Evolutionary conservation across 2,113 vertebrate species (phyloP), one percentile per base, ranked within the genome.

Genomic region (Henicopernis longicauda): DNA sequence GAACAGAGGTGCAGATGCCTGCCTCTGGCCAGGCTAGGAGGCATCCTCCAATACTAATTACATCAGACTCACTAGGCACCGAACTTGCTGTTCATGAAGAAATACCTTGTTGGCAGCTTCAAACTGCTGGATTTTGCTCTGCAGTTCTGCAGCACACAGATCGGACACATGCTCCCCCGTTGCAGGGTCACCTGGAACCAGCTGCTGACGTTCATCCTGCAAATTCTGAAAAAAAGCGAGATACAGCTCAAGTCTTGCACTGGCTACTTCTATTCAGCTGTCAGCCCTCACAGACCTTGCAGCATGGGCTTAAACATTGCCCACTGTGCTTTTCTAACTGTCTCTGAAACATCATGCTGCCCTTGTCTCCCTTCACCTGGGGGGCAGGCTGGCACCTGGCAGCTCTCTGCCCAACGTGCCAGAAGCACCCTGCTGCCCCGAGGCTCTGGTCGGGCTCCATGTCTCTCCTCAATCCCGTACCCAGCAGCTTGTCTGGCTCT

Each of bases 101-200:
- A 76, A 70, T 98, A 99, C 99, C 99, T 99, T 98, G 97, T 98
- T 99, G 96, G 97, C 97, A 92, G 96, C 86, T 90, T 99, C 98
- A 16, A 96, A 98, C 47, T 98, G 98, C 89, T 98, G 98, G 97
- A 99, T 96, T 97, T 98, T 99, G 72, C 97, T 96, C 97, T 99
- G 98, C 62, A 98, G 97, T 95, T 99, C 98, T 63, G 98, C 97
- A 91, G 98, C 91, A 89, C 95, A 80, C 79, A 98, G 97, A 80
- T 98, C 88, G 0, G 96, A 93, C 13, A 98, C 86, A 52, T 98
- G 98, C 65, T 98, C 98, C 22, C 94, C 97, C 0, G 91, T 95
- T 40, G 98, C 94, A 25, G 88, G 55, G 22, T 98, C 97, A 42
- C 97, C 94, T 71, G 97, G 95, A 65, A 73, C 73, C 27, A 93